Conservation (phyloP, 1,140 invertebrate genomes). For the roundworm (Caenorhabditis elegans) region DNA sequence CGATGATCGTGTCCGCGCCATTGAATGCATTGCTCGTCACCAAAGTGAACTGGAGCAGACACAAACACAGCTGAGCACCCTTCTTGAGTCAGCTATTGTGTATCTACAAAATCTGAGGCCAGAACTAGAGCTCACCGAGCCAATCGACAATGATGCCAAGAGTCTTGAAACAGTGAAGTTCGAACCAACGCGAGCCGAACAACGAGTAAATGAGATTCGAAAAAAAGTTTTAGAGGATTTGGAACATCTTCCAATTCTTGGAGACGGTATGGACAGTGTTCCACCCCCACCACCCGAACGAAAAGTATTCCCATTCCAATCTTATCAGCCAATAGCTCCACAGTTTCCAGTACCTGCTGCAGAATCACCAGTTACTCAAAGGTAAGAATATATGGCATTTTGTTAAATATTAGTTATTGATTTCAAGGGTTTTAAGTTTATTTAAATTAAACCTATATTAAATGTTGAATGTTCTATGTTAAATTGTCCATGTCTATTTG, state of each 20-base stretch:
- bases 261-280: neutral
- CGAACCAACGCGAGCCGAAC: neutral
- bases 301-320: neutral
- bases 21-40: slow-evolving; percentile 51
- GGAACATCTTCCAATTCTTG: slow-evolving; percentile 1
- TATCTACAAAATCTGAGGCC: slow-evolving; percentile 40
- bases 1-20: slow-evolving; percentile 40
- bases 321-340: neutral
- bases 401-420: too few species aligned
- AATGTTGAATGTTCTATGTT: slow-evolving; percentile 4
- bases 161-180: too few species aligned
- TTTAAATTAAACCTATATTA: too few species aligned
- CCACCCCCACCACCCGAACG: slow-evolving; percentile 21
- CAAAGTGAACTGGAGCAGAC: slow-evolving; percentile 47
- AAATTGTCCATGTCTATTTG: neutral
- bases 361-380: neutral
- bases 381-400: neutral
- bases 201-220: neutral
- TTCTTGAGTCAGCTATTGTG: slow-evolving; percentile 45
- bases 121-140: too few species aligned
- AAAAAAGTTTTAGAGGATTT: slow-evolving; percentile 2
- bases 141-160: too few species aligned
- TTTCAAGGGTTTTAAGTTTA: neutral
- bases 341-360: neutral
- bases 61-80: slow-evolving; percentile 44